Base-by-base conservation (phyloP, 2,888 invertebrate species). In the Eilema caniola region DNA sequence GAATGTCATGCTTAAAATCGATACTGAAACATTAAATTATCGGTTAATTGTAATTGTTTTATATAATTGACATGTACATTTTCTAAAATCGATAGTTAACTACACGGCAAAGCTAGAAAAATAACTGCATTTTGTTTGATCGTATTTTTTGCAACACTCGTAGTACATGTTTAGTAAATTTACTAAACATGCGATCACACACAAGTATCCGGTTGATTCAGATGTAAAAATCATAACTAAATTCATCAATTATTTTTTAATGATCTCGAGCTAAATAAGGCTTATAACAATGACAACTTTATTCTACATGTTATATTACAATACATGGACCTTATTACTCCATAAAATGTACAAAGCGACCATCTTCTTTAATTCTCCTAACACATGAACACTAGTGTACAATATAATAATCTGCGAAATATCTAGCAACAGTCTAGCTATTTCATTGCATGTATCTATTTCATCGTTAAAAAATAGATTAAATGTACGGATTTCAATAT, bases 391-490 rank as follows among this genome's bases (percentile, higher is more conserved):
- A 63, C 57, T 68, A 68, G 37, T 31, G n/a, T 57, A 57, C 20
- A 68, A n/a, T 57, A 59, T 64, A 25, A 62, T 37, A 66, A 28
- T 56, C 37, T 56, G 65, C 65, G 60, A 47, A 60, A 33, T 65
- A 65, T 65, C 69, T 69, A 69, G 65, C 64, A 65, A 69, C 69
- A 69, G 24, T 69, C 61, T 69, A 69, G 16, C 60, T 57, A 60
- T 23, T 64, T 47, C 24, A 53, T 59, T 59, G 60, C 59, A 69
- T 69, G 69, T 65, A 60, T 65, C 69, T 53, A 69, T 69, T 69
- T 65, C 33, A 69, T 37, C 47, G 53, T n/a, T 53, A n/a, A 60
- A 14, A 64, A 64, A 14, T 28, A 10, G 14, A 64, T 53, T 7
- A 20, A n/a, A 12, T 4, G 11, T 8, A 24, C 47, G 20, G 33